phyloP scores from a whole-genome alignment of 2,797 vertebrate species.

The Phoxinus dragarum region DNA sequence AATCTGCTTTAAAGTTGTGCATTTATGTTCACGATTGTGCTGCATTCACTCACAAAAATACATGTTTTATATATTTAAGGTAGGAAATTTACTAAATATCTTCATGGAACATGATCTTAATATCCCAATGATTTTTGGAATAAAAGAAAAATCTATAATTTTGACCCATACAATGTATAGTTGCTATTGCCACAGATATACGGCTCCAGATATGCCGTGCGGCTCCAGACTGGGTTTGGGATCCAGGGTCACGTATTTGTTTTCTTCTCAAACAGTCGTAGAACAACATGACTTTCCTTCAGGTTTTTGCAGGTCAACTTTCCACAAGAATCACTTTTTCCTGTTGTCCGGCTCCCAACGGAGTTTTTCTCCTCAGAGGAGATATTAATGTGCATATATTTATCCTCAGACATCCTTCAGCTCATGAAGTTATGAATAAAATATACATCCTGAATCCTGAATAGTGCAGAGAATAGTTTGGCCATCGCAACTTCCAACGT shows the following conservation, averaged over 20 bases:
- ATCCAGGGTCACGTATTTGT: not conserved
- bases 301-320: not conserved
- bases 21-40: too few species aligned
- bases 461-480: not conserved
- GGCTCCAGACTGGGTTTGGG: too few species aligned
- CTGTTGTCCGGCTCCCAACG: not conserved
- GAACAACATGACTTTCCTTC: not conserved
- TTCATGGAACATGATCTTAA: too few species aligned
- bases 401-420: not conserved
- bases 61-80: too few species aligned
- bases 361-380: not conserved
- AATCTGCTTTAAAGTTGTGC: too few species aligned
- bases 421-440: slow-evolving; percentile 42
- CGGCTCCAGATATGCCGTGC: too few species aligned
- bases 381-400: slow-evolving; percentile 23
- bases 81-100: too few species aligned
- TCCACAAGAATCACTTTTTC: not conserved
- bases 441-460: slow-evolving; percentile 23
- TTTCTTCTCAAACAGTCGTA: not conserved
- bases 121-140: too few species aligned
- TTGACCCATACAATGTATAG: too few species aligned
- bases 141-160: too few species aligned
- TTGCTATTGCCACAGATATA: too few species aligned
- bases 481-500: not conserved
- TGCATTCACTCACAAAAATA: too few species aligned